Base-by-base conservation (phyloP, 1,140 invertebrate genomes). In the Lasioglossum albipes region DNA sequence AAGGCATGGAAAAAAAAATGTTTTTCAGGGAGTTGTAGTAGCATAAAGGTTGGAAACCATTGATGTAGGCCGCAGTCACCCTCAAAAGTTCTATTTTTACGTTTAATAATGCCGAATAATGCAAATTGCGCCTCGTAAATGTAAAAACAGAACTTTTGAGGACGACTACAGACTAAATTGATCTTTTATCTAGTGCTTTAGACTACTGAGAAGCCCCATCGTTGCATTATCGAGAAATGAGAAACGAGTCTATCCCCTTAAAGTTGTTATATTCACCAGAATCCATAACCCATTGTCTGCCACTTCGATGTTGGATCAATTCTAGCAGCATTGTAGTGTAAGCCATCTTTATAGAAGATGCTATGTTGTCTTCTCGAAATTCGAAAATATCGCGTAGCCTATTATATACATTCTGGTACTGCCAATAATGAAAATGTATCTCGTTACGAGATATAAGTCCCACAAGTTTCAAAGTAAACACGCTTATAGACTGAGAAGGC, bases 321-420 rank as follows among this genome's bases (percentile, higher is more conserved):
- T 94, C 90, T 20, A 89, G 90, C 42, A 96, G 90, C 78, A 96
- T 92, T 22, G 92, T 93, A n/a, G 95, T 93, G 45, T 94, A 94
- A n/a, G 94, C 95, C 62, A 95, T 91, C 88, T 95, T 96, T n/a
- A 95, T 88, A 1, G 94, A 95, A 0, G 95, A 94, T 66, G 92
- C 77, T 42, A 92, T 90, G 69, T 91, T 77, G 36, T 90, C 74
- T 62, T 88, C 81, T 41, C 84, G 75, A 36, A 93, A 83, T 70
- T 93, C 87, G 75, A 92, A 91, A 22, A 90, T 81, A 74, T 70
- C 67, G 16, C 91, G 91, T 2, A 94, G 64, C 68, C 90, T 91
- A 69, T 92, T 87, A 62, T 91, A 94, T 1, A 94, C 76, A 75
- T 94, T 87, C 10, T 89, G 70, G 20, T 75, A 79, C 1, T 91